Percentiles rank a stretch among this genome's conserved stretches.
phyloP scores from a whole-genome alignment of 2,113 vertebrate species.

The Ahaetulla prasina region DNA sequence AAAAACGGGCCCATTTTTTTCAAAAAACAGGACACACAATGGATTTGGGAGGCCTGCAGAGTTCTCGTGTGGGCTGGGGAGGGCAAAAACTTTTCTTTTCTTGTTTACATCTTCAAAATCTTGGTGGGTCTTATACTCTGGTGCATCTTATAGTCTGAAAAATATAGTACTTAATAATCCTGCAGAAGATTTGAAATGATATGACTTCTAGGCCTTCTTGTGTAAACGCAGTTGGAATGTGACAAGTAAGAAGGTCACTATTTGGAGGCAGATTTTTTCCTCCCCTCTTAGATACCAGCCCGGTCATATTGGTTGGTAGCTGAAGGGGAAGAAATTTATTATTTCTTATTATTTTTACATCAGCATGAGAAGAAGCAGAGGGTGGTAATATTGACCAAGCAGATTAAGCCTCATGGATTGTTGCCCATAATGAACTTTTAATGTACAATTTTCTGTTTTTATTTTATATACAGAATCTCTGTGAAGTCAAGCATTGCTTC shows the following conservation, averaged over 20 bases:
- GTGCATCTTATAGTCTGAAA: no score
- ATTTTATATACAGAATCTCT: neutral
- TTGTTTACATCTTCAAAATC: no score
- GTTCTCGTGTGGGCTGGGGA: no score
- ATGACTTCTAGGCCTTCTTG: constrained; percentile 51
- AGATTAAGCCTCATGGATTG: neutral
- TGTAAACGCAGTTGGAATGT: constrained; percentile 43
- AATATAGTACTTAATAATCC: constrained; percentile 3
- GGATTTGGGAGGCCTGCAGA: no score
- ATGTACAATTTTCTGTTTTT: neutral
- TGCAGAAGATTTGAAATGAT: constrained; percentile 49
- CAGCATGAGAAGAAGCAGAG: rapidly evolving
- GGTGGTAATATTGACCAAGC: neutral
- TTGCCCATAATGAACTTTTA: constrained; percentile 2
- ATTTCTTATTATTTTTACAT: constrained; percentile 36
- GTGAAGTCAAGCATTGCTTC: neutral
- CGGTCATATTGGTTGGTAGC: constrained; percentile 48
- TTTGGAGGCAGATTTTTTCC: constrained; percentile 54
- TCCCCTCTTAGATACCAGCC: constrained; percentile 55
- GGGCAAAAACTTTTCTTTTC: no score
- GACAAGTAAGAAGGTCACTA: constrained; percentile 45
- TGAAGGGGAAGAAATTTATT: constrained; percentile 56
- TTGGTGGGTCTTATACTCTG: no score
- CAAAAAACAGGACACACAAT: no score
- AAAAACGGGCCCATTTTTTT: no score